Conservation (phyloP, 2,888 invertebrate genomes). For the Steinernema scapterisci region DNA sequence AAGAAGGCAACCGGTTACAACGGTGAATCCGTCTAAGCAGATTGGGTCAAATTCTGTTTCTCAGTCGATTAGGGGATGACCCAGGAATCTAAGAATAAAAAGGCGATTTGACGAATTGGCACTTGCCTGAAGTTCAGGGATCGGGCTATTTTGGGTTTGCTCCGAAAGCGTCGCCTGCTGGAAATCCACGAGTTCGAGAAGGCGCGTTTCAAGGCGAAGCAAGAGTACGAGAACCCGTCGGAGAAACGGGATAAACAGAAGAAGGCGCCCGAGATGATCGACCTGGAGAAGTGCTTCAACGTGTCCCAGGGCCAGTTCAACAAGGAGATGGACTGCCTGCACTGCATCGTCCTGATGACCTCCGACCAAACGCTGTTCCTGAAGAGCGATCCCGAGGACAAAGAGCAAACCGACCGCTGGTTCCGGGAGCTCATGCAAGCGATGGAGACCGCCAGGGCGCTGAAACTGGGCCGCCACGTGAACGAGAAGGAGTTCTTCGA, state of each 20-base stretch:
- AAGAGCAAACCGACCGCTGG: not conserved
- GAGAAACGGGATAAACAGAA: not conserved
- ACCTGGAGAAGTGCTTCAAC: slow-evolving; percentile 11
- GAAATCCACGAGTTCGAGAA: slow-evolving; percentile 62
- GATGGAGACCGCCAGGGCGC: slow-evolving; percentile 17
- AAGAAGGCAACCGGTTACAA: too few species aligned
- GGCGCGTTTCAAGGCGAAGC: slow-evolving; percentile 43
- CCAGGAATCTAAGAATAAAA: too few species aligned
- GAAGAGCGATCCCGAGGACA: slow-evolving; percentile 6
- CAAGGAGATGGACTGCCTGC: slow-evolving; percentile 15
- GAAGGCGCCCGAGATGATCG: slow-evolving; percentile 10
- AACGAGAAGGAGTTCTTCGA: slow-evolving; percentile 38
- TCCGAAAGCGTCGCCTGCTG: slow-evolving; percentile 34
- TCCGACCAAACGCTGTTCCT: slow-evolving; percentile 21
- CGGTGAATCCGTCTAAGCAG: too few species aligned
- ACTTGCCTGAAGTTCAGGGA: too few species aligned
- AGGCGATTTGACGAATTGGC: too few species aligned
- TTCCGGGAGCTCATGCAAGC: slow-evolving; percentile 10
- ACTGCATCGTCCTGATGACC: slow-evolving; percentile 11
- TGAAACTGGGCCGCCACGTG: slow-evolving; percentile 17
- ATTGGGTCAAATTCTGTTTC: too few species aligned
- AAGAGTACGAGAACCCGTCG: slow-evolving; percentile 5
- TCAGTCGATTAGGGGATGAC: too few species aligned
- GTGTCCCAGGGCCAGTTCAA: slow-evolving; percentile 1
- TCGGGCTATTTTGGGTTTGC: too few species aligned